phyloP scores from a whole-genome alignment of 2,797 vertebrate genomes.

The Myotis planiceps region DNA sequence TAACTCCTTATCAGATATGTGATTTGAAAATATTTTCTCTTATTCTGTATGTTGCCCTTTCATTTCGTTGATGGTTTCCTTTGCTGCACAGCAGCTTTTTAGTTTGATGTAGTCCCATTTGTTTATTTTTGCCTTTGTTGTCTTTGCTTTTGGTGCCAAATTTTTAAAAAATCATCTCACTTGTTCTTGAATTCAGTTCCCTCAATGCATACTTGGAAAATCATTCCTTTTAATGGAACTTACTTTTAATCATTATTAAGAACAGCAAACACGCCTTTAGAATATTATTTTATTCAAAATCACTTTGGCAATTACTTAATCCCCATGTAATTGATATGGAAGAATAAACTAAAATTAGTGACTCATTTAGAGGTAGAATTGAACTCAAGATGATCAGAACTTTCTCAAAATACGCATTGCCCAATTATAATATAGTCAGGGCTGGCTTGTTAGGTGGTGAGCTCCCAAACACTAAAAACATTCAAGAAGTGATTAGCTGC shows the following conservation, averaged over 20 bases:
- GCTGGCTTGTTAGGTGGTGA: neutral
- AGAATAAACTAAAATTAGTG: constrained; percentile 20
- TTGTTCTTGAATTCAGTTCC: neutral
- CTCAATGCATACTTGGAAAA: neutral
- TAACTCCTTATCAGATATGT: neutral
- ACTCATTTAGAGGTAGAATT: neutral
- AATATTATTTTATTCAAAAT: constrained; percentile 38
- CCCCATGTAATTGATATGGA: neutral
- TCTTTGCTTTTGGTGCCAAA: neutral
- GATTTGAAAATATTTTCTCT: neutral
- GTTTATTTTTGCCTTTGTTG: neutral
- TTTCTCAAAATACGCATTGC: neutral
- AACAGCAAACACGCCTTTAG: neutral
- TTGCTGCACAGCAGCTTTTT: neutral
- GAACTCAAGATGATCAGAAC: neutral
- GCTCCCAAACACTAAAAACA: neutral
- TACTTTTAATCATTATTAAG: constrained; percentile 12
- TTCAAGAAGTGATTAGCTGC: neutral
- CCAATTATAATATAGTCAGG: neutral
- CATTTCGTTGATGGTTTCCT: neutral
- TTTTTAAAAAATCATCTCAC: neutral
- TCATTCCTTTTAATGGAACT: neutral
- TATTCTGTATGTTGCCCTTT: neutral
- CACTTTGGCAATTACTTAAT: constrained; percentile 2
- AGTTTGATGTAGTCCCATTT: neutral